Percentiles rank a stretch among this genome's conserved stretches.
These are phyloP conservation scores for Solen grandis DNA, from an alignment of 1,140 invertebrate species.

Conservation along the genomic window DNA sequence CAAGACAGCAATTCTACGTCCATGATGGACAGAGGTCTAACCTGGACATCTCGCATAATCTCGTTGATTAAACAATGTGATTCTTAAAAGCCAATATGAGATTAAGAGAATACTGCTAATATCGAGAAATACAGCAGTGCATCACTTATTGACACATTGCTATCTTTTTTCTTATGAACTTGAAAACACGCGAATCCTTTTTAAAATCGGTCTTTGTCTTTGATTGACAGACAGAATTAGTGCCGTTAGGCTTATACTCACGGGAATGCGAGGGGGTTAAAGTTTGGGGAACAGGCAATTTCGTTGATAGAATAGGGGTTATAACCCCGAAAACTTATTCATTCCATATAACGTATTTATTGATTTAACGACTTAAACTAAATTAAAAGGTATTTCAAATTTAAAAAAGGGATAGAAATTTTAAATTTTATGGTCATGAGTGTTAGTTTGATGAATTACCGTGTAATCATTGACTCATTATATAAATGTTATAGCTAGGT, in stretches of 20 bases:
- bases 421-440: too few relatives aligned
- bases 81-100: not conserved
- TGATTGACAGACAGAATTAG: constrained; percentile 57
- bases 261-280: constrained; percentile 30
- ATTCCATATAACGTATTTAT: not conserved
- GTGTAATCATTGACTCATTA: too few relatives aligned
- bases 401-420: too few relatives aligned
- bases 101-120: not conserved
- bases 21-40: not conserved
- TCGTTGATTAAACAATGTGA: not conserved
- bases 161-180: constrained; percentile 35
- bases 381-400: too few relatives aligned
- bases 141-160: constrained; percentile 4
- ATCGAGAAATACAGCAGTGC: constrained; percentile 27
- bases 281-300: constrained; percentile 45
- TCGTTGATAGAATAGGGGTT: constrained; percentile 51
- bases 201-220: constrained; percentile 54
- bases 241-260: constrained; percentile 34
- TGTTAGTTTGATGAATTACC: too few relatives aligned
- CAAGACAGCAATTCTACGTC: too few relatives aligned
- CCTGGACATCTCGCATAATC: not conserved
- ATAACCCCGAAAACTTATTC: constrained; percentile 27
- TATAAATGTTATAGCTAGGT: too few relatives aligned
- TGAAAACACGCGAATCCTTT: constrained; percentile 29
- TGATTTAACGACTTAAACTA: not conserved